phyloP scores from a whole-genome alignment of 2,797 vertebrate species.

The Betta splendens region DNA sequence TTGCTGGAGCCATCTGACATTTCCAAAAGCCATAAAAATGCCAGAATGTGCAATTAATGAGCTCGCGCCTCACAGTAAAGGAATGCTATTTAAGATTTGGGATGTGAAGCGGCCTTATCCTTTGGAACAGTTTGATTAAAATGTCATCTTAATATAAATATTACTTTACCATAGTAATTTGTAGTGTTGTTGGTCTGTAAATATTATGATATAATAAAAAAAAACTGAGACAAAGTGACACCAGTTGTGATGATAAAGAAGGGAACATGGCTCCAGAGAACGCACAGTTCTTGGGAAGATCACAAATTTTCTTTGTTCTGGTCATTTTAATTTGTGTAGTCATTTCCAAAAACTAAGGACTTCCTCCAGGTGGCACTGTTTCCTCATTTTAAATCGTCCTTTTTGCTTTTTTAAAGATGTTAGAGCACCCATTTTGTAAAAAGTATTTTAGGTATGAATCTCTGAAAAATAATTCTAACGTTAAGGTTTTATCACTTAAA shows the following conservation, averaged over 20 bases:
- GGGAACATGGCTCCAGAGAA: slow-evolving; percentile 19
- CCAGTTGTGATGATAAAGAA: slow-evolving; percentile 15
- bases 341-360: background rate
- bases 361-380: slow-evolving; percentile 79
- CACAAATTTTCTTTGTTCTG: slow-evolving; percentile 5
- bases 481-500: no score
- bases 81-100: slow-evolving; percentile 51
- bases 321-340: slow-evolving; percentile 2
- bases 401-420: slow-evolving; percentile 36
- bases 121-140: background rate
- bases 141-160: slow-evolving; percentile 35
- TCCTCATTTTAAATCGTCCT: slow-evolving; percentile 40
- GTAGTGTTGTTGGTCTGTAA: slow-evolving; percentile 16
- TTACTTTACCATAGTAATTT: slow-evolving; percentile 14
- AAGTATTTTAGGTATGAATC: slow-evolving; percentile 15
- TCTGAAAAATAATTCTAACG: slow-evolving; percentile 4
- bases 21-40: slow-evolving; percentile 66
- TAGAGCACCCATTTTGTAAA: slow-evolving; percentile 71
- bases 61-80: slow-evolving; percentile 41
- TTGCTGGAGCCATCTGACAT: slow-evolving; percentile 49
- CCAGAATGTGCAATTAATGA: slow-evolving; percentile 63
- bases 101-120: slow-evolving; percentile 9
- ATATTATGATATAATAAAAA: slow-evolving; percentile 18
- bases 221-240: background rate
- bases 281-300: slow-evolving; percentile 2